Percentiles rank a stretch among this genome's conserved stretches.
Conservation (phyloP, 2,888 invertebrate species). For the Odontocolon sp. region DNA sequence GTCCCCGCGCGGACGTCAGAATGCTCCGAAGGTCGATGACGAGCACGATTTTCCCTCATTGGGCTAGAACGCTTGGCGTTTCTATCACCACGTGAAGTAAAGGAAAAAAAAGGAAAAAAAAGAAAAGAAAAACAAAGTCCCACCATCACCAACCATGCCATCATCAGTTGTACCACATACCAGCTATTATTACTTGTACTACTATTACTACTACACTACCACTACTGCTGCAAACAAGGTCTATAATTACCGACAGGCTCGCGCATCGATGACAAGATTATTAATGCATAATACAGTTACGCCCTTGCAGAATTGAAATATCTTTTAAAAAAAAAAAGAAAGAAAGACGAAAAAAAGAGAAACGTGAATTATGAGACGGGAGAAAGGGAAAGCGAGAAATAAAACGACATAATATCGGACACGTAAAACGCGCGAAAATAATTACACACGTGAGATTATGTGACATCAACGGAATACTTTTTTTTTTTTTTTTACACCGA, state of each 20-base stretch:
- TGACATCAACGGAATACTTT: slow-evolving; percentile 44
- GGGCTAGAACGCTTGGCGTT: slow-evolving; percentile 83
- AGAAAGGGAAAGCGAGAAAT: slow-evolving; percentile 23
- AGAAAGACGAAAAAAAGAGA: slow-evolving; percentile 21
- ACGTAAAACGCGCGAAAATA: slow-evolving; percentile 25
- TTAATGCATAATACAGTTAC: slow-evolving; percentile 75
- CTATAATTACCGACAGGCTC: slow-evolving; percentile 71
- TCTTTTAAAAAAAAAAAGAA: slow-evolving; percentile 53
- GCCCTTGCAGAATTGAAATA: slow-evolving; percentile 66
- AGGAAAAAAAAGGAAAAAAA: slow-evolving; percentile 36
- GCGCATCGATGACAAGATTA: slow-evolving; percentile 76
- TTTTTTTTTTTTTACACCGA: slow-evolving; percentile 20
- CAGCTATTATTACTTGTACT: slow-evolving; percentile 64
- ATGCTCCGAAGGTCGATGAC: slow-evolving; percentile 95
- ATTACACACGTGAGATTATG: slow-evolving; percentile 40
- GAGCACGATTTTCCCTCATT: slow-evolving; percentile 97
- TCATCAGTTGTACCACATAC: slow-evolving; percentile 69
- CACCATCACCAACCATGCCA: slow-evolving; percentile 69
- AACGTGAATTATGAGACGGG: slow-evolving; percentile 14
- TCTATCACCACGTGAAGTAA: slow-evolving; percentile 29
- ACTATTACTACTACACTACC: slow-evolving; percentile 60
- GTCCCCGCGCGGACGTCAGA: slow-evolving; percentile 79
- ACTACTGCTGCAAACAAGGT: slow-evolving; percentile 58
- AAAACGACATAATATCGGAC: slow-evolving; percentile 7
- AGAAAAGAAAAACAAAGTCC: slow-evolving; percentile 57